Evolutionary conservation across 2,113 vertebrate genomes (phyloP).

Genomic region (Melanotaenia duboulayi): DNA sequence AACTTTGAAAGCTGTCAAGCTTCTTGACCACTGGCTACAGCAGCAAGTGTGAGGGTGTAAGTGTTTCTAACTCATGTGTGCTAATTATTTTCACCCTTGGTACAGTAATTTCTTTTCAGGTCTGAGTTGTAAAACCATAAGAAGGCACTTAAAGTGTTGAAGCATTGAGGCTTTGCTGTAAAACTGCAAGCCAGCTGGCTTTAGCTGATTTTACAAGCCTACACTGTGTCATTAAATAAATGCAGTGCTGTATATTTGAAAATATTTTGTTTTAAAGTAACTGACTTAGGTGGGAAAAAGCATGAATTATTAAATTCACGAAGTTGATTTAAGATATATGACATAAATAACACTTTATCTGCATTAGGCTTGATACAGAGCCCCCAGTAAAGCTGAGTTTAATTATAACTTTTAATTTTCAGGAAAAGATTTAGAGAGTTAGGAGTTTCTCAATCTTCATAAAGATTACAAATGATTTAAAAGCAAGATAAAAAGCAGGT

Average conservation of each 20-base stretch:
- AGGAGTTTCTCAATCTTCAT: not conserved
- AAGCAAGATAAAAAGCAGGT: conserved; percentile 22
- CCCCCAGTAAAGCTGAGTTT: not conserved
- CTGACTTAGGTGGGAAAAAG: conserved; percentile 26
- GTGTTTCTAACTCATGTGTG: conserved; percentile 24
- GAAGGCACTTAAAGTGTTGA: conserved; percentile 62
- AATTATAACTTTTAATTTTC: conserved; percentile 1
- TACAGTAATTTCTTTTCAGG: conserved; percentile 57
- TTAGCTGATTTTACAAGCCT: conserved; percentile 64
- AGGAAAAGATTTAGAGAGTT: not conserved
- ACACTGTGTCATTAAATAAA: conserved; percentile 67
- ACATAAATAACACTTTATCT: conserved; percentile 1
- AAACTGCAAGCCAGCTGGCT: conserved; percentile 69
- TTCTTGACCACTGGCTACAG: conserved; percentile 5
- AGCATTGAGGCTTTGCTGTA: conserved; percentile 57
- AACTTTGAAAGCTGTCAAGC: conserved; percentile 3
- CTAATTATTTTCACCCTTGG: conserved; percentile 57
- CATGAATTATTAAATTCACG: conserved; percentile 46
- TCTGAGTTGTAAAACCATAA: conserved; percentile 62
- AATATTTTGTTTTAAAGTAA: conserved; percentile 63
- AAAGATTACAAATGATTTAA: conserved; percentile 16
- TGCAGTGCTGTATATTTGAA: conserved; percentile 60
- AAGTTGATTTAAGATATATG: not conserved
- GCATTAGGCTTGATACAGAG: not conserved
- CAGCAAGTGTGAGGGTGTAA: conserved; percentile 10